Evolutionary conservation across 2,888 invertebrate species (phyloP), one percentile per base, ranked within the genome.

Genomic region (Watsonalla binaria): DNA sequence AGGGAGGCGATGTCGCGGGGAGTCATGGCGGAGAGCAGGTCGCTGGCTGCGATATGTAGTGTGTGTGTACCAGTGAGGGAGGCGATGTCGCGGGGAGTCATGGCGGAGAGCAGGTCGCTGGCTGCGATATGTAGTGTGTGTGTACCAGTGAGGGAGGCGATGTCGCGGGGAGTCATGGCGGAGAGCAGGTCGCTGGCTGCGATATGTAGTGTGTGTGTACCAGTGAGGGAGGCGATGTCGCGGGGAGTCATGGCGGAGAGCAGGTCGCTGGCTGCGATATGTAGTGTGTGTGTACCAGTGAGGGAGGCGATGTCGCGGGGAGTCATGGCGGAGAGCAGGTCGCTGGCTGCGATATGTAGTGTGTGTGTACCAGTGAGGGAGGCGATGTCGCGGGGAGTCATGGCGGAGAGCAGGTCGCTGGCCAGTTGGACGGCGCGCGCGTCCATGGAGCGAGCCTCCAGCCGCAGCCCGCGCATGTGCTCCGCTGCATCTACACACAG

Each of bases 311-410:
- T 14, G 47, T 39, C 35, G n/a, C n/a, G 47, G 15, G 82, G 74
- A 50, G 83, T 70, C 84, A 88, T 84, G 64, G 86, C 88, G 33
- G 80, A 78, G 37, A 86, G 80, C 63, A 89, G 76, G 68, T 85
- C 81, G 75, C 72, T 74, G 62, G 88, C 84, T 24, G 24, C 24
- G 24, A 24, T 24, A 24, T 24, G 24, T 24, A 24, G 24, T 24
- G 24, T 24, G 24, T 24, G 24, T 24, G 24, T 24, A 24, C 24
- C 24, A 24, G 24, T 24, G 24, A 24, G 24, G 2, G 24, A 24
- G 24, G 24, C 24, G 24, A 24, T 1, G 24, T 24, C 24, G 24
- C 24, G 24, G 24, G 24, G 24, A 24, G 24, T 24, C 24, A 24
- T 24, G 24, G 24, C 24, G 24, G 24, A 24, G 24, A 24, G 24